phyloP scores from a whole-genome alignment of 2,888 invertebrate species.

The Myathropa florea region DNA sequence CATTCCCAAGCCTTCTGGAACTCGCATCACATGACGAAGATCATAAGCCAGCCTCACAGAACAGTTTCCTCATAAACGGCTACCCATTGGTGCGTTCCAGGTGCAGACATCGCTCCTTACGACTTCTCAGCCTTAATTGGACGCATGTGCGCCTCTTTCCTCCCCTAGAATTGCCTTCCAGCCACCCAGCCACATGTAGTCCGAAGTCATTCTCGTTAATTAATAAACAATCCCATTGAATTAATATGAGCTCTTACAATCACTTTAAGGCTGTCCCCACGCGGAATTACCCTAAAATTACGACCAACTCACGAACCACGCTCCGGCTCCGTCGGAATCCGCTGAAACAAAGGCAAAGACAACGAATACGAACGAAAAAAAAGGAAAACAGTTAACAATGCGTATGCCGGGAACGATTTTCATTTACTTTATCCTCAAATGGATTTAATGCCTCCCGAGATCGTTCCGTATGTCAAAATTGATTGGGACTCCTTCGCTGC shows the following conservation, averaged over 20 bases:
- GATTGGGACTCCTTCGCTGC: constrained; percentile 67
- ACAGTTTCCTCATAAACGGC: no score
- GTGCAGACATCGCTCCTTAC: not conserved
- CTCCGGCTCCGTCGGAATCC: not conserved
- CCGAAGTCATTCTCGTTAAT: not conserved
- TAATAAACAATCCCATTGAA: not conserved
- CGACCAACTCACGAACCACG: not conserved
- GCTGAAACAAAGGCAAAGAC: not conserved
- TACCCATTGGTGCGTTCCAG: not conserved
- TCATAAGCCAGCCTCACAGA: no score
- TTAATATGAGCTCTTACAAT: not conserved
- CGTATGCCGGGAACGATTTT: constrained; percentile 67
- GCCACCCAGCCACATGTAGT: not conserved
- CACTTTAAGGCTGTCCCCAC: not conserved
- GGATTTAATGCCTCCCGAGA: constrained; percentile 69
- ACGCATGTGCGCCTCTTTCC: not conserved
- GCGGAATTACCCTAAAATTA: constrained; percentile 26
- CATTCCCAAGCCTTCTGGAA: no score
- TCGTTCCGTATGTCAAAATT: constrained; percentile 71
- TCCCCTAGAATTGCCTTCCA: not conserved
- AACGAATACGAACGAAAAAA: not conserved
- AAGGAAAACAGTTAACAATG: constrained; percentile 61
- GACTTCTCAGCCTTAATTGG: no score
- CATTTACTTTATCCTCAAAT: constrained; percentile 69
- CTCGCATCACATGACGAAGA: no score